Evolutionary conservation across 2,797 vertebrate species (phyloP).

Genomic region (Falco biarmicus): DNA sequence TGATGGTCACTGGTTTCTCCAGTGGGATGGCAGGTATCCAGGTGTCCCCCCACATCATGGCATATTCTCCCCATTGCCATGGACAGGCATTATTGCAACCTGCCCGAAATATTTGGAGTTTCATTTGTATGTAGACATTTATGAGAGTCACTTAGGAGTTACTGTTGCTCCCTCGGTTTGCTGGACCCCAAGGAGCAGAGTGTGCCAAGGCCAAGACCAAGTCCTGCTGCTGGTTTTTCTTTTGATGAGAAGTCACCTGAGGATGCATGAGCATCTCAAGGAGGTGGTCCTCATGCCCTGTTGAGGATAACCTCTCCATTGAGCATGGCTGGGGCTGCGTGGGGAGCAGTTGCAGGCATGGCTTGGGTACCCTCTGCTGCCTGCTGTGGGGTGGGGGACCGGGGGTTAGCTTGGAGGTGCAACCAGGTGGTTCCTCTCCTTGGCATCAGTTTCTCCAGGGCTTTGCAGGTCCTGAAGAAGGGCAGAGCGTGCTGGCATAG

Average conservation of each 20-base stretch:
- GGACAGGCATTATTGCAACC: neutral
- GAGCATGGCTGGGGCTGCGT: neutral
- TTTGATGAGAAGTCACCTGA: neutral
- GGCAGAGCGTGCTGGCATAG: fast-evolving
- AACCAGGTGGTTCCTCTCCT: neutral
- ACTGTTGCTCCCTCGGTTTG: neutral
- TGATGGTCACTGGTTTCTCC: neutral
- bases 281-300: neutral
- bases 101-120: neutral
- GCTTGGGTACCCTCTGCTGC: neutral
- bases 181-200: neutral
- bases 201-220: neutral
- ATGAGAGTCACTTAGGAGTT: neutral
- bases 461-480: neutral
- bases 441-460: neutral
- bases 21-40: neutral
- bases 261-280: neutral
- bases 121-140: neutral
- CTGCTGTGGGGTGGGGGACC: fast-evolving
- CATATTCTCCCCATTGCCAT: fast-evolving
- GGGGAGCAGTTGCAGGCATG: neutral
- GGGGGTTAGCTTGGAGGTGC: neutral
- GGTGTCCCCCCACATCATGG: neutral
- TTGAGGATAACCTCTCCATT: too few relatives aligned
- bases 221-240: neutral